Base-by-base conservation (phyloP, 2,113 vertebrate species). In the Erythrolamprus reginae region DNA sequence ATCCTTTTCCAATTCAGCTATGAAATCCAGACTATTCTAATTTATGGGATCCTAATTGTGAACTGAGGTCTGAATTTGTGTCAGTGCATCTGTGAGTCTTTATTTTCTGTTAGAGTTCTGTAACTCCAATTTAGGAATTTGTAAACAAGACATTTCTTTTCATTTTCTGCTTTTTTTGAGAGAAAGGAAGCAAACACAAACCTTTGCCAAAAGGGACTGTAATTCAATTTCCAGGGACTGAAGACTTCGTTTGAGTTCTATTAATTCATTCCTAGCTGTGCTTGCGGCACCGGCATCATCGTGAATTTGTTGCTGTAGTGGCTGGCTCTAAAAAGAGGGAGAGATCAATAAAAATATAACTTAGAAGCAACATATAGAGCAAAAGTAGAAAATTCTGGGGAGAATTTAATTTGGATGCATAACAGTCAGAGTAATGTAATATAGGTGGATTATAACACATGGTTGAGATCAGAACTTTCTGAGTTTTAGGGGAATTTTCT, bases 151-250 rank as follows among this genome's bases (percentile, higher is more conserved):
- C 3, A 8, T 77, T 42, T 77, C 2, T 77, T 77, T 77, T 77
- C 15, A 77, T 38, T 38, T 42, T 45, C 26, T 84, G 26, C 47
- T 84, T 47, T 84, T 48, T 48, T 84, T 50, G 83, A 88, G 26
- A 82, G 65, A 13, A 61, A 50, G 38, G 2, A 42, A 48, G 12
- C 26, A 90, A 87, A 58, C 3, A 55, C 77, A 26, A 86, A 98
- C 96, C 98, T 95, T 91, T 56, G 92, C 50, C 2, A 77, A 10
- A 38, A 90, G 0, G 7, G 94, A 90, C 28, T 96, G 92, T 0
- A 96, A 88, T 28, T 90, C 96, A 6, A 96, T 95, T 56, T 97
- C 94, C 58, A 96, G 56, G 33, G 55, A 91, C 95, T 98, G 96
- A 26, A 92, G 88, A 47, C 53, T 95, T n/a, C 89, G 93, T 92